These are phyloP conservation scores for Thera britannica DNA, from an alignment of 2,888 invertebrate genomes.

Conservation along the genomic window DNA sequence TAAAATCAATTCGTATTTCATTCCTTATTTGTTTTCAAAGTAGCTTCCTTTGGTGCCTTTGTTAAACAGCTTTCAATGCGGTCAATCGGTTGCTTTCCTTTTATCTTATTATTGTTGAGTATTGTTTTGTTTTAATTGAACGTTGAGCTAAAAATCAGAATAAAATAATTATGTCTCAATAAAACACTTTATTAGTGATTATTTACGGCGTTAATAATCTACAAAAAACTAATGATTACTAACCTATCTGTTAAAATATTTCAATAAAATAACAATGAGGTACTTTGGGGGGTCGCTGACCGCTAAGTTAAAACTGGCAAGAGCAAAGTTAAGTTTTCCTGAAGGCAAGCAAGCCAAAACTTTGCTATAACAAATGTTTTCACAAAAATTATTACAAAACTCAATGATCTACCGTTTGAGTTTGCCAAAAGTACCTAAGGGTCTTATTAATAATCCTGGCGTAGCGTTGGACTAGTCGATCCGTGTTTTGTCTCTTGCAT, in stretches of 20 bases:
- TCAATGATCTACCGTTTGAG: constrained; percentile 2
- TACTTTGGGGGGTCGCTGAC: constrained; percentile 41
- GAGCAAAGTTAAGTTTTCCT: constrained; percentile 41
- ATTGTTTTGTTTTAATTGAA: constrained; percentile 25
- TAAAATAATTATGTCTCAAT: background rate
- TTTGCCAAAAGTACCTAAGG: background rate
- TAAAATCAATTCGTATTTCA: background rate
- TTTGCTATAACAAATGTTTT: constrained; percentile 25
- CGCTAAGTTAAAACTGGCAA: constrained; percentile 54
- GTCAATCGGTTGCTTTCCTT: constrained; percentile 21
- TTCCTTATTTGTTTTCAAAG: constrained; percentile 5
- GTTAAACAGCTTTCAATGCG: constrained; percentile 28
- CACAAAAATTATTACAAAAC: constrained; percentile 7
- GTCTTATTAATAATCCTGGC: too few relatives aligned
- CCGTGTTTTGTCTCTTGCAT: too few relatives aligned
- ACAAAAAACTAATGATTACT: too few relatives aligned
- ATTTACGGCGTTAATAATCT: too few relatives aligned
- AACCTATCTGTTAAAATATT: too few relatives aligned
- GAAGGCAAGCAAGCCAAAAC: constrained; percentile 30
- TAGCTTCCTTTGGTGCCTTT: constrained; percentile 24
- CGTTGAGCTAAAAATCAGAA: background rate
- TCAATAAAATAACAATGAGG: background rate
- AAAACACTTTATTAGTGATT: too few relatives aligned
- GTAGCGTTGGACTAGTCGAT: too few relatives aligned
- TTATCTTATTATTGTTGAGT: constrained; percentile 27